Conservation (phyloP, 2,113 vertebrate genomes). For the Conger conger region DNA sequence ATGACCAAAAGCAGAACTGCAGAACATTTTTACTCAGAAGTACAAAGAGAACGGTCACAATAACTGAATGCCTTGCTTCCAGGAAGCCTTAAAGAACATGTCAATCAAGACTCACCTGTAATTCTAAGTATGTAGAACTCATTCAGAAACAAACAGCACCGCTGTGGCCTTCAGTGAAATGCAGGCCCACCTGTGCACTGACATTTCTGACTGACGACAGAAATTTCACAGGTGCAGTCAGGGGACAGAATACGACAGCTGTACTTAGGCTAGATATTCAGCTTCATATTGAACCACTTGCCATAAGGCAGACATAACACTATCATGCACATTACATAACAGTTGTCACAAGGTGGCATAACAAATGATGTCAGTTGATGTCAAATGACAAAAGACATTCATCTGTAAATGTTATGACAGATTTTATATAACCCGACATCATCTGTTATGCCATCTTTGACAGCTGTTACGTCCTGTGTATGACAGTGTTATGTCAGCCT, state of each 20-base stretch:
- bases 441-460: no score
- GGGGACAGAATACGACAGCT: not conserved
- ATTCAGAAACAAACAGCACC: not conserved
- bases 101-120: not conserved
- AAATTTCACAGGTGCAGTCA: not conserved
- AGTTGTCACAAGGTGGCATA: no score
- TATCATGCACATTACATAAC: no score
- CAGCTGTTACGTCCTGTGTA: no score
- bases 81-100: not conserved
- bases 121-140: not conserved
- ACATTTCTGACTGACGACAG: not conserved
- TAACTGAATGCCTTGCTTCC: not conserved
- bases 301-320: no score
- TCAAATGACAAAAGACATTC: no score
- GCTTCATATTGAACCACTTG: no score
- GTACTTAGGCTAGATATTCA: not conserved
- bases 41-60: not conserved
- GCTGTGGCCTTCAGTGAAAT: not conserved
- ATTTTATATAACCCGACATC: no score
- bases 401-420: not conserved
- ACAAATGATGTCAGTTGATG: no score
- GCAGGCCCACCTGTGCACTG: not conserved
- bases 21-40: not conserved
- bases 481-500: no score
- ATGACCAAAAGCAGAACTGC: not conserved